Percentiles rank a stretch among this genome's conserved stretches.
These are phyloP conservation scores for Percopsis omiscomaycus DNA, from an alignment of 2,797 vertebrate genomes.

Conservation along the genomic window DNA sequence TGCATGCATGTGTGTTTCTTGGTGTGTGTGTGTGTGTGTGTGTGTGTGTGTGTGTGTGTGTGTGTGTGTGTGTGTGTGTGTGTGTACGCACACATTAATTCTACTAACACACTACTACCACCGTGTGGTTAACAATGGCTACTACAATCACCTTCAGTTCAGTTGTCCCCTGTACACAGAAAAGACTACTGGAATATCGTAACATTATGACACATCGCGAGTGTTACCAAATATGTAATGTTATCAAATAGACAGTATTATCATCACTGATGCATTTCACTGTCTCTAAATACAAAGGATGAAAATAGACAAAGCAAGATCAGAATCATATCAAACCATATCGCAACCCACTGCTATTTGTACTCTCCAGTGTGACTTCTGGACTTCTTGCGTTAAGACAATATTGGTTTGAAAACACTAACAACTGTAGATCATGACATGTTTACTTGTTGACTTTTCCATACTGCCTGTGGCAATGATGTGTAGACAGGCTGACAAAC, in stretches of 20 bases:
- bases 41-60: neutral
- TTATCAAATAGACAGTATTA: too few species aligned
- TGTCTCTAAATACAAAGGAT: too few species aligned
- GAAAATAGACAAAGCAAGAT: too few species aligned
- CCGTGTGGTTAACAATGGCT: conserved; percentile 35
- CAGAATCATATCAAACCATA: too few species aligned
- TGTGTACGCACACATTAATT: neutral
- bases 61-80: neutral
- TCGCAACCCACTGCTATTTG: too few species aligned
- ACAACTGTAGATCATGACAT: conserved; percentile 1
- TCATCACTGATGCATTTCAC: too few species aligned
- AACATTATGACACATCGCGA: too few species aligned
- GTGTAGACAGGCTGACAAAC: conserved; percentile 6
- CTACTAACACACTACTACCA: conserved; percentile 50
- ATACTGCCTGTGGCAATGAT: conserved; percentile 25
- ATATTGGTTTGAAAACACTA: neutral
- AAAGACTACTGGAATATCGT: too few species aligned
- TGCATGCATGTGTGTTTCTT: conserved; percentile 8
- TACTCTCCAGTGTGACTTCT: too few species aligned
- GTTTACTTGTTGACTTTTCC: neutral
- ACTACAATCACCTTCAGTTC: neutral
- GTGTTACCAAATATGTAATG: too few species aligned
- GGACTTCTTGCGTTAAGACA: neutral
- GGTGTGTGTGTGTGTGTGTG: neutral
- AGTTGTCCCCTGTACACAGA: too few species aligned